Evolutionary conservation across 2,113 vertebrate genomes (phyloP).

Genomic region (Albula goreensis): DNA sequence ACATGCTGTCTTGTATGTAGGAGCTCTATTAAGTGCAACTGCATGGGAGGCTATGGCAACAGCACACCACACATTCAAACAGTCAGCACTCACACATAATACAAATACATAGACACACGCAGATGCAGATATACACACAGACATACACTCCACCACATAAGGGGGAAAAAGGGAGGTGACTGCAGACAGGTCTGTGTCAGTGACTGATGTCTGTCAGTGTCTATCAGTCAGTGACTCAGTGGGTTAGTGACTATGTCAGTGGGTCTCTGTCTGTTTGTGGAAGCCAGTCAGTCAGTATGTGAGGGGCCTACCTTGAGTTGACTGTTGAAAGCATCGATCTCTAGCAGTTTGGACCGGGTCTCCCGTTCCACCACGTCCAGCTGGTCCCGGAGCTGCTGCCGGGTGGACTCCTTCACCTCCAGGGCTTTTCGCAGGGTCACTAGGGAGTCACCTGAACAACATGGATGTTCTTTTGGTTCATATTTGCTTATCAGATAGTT

Average conservation of each 20-base stretch:
- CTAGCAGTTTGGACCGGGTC: constrained; percentile 90
- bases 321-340: constrained; percentile 96
- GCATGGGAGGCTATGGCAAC: too few relatives aligned
- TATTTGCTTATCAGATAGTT: too few relatives aligned
- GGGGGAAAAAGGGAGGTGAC: neutral
- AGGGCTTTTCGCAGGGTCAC: constrained; percentile 88
- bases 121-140: neutral
- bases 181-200: neutral
- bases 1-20: too few relatives aligned
- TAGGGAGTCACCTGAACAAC: constrained; percentile 83
- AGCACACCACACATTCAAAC: too few relatives aligned
- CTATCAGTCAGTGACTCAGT: neutral
- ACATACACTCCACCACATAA: neutral
- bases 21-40: too few relatives aligned
- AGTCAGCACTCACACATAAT: too few relatives aligned
- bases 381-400: constrained; percentile 88
- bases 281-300: neutral
- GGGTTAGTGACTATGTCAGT: constrained; percentile 11
- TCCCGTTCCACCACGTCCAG: constrained; percentile 92
- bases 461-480: neutral
- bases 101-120: too few relatives aligned
- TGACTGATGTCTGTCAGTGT: neutral
- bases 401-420: constrained; percentile 85
- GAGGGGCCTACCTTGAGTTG: constrained; percentile 86
- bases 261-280: neutral